These are phyloP conservation scores for Synanthedon vespiformis DNA, from an alignment of 2,888 invertebrate genomes.

Conservation along the genomic window DNA sequence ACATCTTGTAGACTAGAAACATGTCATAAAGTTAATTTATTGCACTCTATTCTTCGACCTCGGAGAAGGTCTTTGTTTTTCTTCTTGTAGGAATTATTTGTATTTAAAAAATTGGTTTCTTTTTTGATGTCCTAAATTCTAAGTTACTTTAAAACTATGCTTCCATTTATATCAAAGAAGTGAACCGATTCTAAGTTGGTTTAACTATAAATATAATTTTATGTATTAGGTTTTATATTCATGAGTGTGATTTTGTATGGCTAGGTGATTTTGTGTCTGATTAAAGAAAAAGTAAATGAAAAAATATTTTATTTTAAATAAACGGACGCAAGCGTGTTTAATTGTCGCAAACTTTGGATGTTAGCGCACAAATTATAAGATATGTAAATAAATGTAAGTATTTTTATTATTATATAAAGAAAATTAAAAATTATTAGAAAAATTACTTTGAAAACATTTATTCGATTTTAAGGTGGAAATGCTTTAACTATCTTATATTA, in stretches of 20 bases:
- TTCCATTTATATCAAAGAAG: constrained; percentile 71
- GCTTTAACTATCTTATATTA: constrained; percentile 69
- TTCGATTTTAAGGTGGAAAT: constrained; percentile 67
- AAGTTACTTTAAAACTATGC: constrained; percentile 59
- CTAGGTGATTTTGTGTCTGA: constrained; percentile 62
- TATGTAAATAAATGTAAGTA: constrained; percentile 60
- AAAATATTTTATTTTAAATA: constrained; percentile 21
- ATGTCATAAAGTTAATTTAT: neutral
- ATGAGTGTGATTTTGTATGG: constrained; percentile 66
- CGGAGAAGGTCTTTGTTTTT: too few relatives aligned
- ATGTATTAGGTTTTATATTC: constrained; percentile 56
- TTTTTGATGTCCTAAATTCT: constrained; percentile 29
- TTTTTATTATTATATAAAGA: constrained; percentile 21
- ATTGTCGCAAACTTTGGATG: constrained; percentile 26
- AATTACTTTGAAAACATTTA: constrained; percentile 53
- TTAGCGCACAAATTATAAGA: constrained; percentile 20
- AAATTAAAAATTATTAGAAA: constrained; percentile 42
- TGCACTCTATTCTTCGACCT: too few relatives aligned
- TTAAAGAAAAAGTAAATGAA: constrained; percentile 15
- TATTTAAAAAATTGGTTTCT: neutral
- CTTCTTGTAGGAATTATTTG: too few relatives aligned
- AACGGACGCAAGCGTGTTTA: constrained; percentile 51
- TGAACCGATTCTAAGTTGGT: constrained; percentile 62
- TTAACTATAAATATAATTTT: constrained; percentile 44
- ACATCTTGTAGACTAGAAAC: constrained; percentile 11